A percentile compares a stretch with the other conserved stretches of the same genome.
phyloP scores from a whole-genome alignment of 2,888 invertebrate species.

The Tribolium freemani region DNA sequence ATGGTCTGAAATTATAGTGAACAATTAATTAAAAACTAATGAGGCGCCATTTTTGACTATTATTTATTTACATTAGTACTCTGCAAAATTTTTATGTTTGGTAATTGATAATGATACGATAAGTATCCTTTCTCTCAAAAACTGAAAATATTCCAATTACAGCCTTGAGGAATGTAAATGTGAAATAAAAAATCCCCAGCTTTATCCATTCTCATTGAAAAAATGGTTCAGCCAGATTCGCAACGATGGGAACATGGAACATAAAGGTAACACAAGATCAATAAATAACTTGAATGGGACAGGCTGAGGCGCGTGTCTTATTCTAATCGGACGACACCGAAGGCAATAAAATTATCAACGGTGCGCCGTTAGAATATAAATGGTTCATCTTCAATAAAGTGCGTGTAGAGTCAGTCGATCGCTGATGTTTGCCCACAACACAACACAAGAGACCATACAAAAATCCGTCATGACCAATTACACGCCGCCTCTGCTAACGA shows the following conservation, averaged over 20 bases:
- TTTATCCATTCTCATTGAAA: conserved; percentile 42
- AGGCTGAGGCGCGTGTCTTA: conserved; percentile 63
- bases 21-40: too few relatives aligned
- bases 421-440: conserved; percentile 36
- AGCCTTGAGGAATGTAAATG: too few relatives aligned
- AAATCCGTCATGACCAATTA: conserved; percentile 60
- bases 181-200: neutral
- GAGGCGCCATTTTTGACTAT: too few relatives aligned
- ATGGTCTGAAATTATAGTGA: too few relatives aligned
- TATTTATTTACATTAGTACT: too few relatives aligned
- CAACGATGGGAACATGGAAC: conserved; percentile 62
- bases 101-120: too few relatives aligned
- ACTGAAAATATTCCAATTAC: too few relatives aligned
- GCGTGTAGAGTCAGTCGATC: conserved; percentile 46
- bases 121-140: too few relatives aligned
- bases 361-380: conserved; percentile 65
- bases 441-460: conserved; percentile 39
- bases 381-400: conserved; percentile 64
- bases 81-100: too few relatives aligned
- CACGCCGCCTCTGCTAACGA: conserved; percentile 56
- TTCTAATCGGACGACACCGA: conserved; percentile 64
- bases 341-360: conserved; percentile 68
- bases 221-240: conserved; percentile 50
- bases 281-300: conserved; percentile 61
- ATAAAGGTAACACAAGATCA: conserved; percentile 60